Base-by-base conservation (phyloP, 2,888 invertebrate genomes). In the Drosophila bunnanda region DNA sequence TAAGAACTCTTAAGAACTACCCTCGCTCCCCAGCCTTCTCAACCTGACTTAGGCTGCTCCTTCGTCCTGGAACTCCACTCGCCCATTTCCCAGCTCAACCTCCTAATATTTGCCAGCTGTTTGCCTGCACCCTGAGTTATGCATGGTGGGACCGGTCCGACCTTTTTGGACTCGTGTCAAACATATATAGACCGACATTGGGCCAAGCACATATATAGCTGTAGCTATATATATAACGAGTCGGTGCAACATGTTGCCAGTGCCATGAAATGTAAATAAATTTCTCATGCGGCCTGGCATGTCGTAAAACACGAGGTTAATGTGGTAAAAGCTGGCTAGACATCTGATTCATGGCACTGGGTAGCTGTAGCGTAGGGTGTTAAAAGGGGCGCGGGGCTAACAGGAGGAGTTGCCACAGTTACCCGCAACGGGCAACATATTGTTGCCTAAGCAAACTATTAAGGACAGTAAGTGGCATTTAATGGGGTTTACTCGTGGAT, bases 301-400 rank as follows among this genome's bases (percentile, higher is more conserved):
- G 87, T 83, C 83, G 83, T 83, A 83, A 83, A 88, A 83, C 83
- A 83, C 75, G 83, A 86, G 83, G 83, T 88, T 83, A 83, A 83
- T 83, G 83, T 83, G 83, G 83, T 85, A 83, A 83, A 75, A 59
- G 78, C 75, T 78, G 80, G 72, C 78, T 62, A 77, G 82, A 62
- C 69, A 53, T 43, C 56, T 53, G 55, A 58, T 61, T 25, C 38
- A 28, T n/a, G 28, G 38, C 4, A 25, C 8, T 50, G 32, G 50
- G 6, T 20, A 9, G 34, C 5, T 13, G 8, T 41, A 7, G 32
- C 12, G 32, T n/a, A n/a, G 30, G n/a, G n/a, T 34, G 60, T 28
- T 6, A 30, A 57, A 50, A 20, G 59, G 61, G 67, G 58, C n/a
- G n/a, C n/a, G n/a, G n/a, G n/a, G 54, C 25, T 15, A 65, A 52